phyloP scores from a whole-genome alignment of 2,113 vertebrate genomes.

The Lepidothrix coronata region DNA sequence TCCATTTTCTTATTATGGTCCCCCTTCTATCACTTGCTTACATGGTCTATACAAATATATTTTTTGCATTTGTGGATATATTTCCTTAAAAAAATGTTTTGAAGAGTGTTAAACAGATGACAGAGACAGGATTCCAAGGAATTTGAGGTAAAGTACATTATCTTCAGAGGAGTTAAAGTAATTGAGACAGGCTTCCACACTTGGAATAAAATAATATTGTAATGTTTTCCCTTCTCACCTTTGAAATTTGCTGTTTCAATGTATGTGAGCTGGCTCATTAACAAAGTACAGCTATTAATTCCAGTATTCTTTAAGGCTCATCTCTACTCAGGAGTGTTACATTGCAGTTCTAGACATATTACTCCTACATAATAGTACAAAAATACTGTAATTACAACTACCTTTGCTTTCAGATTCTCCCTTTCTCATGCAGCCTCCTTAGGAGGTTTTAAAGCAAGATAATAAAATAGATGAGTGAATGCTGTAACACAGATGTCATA shows the following conservation, averaged over 20 bases:
- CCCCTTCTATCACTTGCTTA: rapidly evolving
- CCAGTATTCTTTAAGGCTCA: slow-evolving; percentile 20
- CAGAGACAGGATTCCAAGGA: not conserved
- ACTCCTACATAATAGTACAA: slow-evolving; percentile 34
- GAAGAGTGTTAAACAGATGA: not conserved
- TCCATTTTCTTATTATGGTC: not conserved
- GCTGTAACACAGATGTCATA: slow-evolving; percentile 38
- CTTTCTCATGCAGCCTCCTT: slow-evolving; percentile 29
- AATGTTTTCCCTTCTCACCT: not conserved
- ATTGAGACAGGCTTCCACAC: not conserved
- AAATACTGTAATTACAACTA: slow-evolving; percentile 69
- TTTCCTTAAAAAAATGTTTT: not conserved
- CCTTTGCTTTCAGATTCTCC: slow-evolving; percentile 49
- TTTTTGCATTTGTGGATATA: not conserved
- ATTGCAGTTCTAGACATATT: slow-evolving; percentile 62
- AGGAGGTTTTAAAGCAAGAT: slow-evolving; percentile 60
- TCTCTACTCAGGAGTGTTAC: slow-evolving; percentile 32
- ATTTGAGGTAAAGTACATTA: not conserved
- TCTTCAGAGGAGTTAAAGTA: not conserved
- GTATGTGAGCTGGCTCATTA: not conserved
- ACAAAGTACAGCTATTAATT: slow-evolving; percentile 49
- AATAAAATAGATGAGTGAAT: slow-evolving; percentile 53
- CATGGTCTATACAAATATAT: not conserved
- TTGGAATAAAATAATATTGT: not conserved
- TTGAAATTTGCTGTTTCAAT: not conserved